These are phyloP conservation scores for Ispidina lecontei DNA, from an alignment of 2,797 vertebrate species.

Conservation along the genomic window DNA sequence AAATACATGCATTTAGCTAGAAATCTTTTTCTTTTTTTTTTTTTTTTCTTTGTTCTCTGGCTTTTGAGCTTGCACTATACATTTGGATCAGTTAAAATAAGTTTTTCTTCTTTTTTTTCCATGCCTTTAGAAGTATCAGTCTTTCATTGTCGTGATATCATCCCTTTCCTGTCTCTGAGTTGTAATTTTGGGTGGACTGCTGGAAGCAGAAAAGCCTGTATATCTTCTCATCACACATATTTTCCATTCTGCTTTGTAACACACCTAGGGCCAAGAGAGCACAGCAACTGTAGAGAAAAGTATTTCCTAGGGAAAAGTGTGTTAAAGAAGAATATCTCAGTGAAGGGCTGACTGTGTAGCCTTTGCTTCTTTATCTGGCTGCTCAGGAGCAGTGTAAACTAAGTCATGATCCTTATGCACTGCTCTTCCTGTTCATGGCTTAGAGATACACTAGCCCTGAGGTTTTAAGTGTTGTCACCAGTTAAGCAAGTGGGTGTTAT, in stretches of 20 bases:
- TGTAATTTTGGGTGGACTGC: slow-evolving; percentile 61
- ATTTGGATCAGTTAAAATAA: slow-evolving; percentile 45
- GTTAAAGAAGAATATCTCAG: background rate
- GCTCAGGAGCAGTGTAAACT: background rate
- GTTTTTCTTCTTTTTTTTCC: background rate
- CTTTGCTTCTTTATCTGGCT: background rate
- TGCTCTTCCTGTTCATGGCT: background rate
- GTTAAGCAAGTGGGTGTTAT: background rate
- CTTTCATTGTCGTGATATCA: slow-evolving; percentile 24
- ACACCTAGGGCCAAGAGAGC: slow-evolving; percentile 16
- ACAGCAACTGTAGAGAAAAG: background rate
- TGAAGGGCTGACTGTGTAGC: background rate
- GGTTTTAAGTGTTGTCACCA: background rate
- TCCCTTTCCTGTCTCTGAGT: slow-evolving; percentile 28
- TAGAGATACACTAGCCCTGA: background rate
- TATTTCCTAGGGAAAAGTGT: background rate
- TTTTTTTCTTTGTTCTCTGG: slow-evolving; percentile 7
- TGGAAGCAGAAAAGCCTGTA: slow-evolving; percentile 43
- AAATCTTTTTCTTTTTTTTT: background rate
- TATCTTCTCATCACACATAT: slow-evolving; percentile 12
- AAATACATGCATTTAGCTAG: background rate
- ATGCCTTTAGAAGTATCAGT: background rate
- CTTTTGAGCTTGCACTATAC: background rate
- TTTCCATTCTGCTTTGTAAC: slow-evolving; percentile 21
- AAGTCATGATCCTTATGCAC: background rate